Evolutionary conservation across 2,113 vertebrate genomes (phyloP), one percentile per base, ranked within the genome.

Genomic region (Candoia aspera): DNA sequence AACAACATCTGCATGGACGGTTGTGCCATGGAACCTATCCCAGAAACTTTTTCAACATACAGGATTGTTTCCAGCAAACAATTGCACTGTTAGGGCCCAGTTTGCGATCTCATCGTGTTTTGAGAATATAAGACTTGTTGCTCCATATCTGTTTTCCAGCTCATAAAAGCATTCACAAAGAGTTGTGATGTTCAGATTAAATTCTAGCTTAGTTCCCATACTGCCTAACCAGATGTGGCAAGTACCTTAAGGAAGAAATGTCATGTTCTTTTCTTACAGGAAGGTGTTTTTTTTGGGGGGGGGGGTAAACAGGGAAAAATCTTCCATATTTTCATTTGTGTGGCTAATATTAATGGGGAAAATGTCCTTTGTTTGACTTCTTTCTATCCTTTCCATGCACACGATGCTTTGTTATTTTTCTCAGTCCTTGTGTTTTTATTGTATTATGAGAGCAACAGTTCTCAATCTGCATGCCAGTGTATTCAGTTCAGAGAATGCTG

Each of bases 381-480:
- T 42, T 24, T 37, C 46, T 8, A 49, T 2, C 42, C 37, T 9
- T 3, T 19, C 24, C 8, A 9, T 55, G 55, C 49, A 55, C 55
- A 55, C 5, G 19, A 33, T 8, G 29, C 42, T 54, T 86, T 84
- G 29, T 64, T 92, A 85, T 92, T 92, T 64, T 84, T 92, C n/a
- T 84, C 17, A 15, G 9, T 85, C 49, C 58, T 46, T 29, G 5
- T 85, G 58, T 85, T 92, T 89, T 92, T 85, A 55, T 89, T 89
- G 73, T 59, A 84, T 92, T 92, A 89, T 85, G 87, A 88, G 46
- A 92, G 91, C 91, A 89, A 84, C 57, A 9, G 73, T 89, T 83
- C 87, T 54, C 29, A 89, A 37, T 92, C 58, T 89, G 87, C n/a
- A 42, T 26, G 21, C 46, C 84, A 68, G 49, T 55, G 84, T 58